Base-by-base conservation (phyloP, 2,113 vertebrate species). In the Pycnonotus jocosus region DNA sequence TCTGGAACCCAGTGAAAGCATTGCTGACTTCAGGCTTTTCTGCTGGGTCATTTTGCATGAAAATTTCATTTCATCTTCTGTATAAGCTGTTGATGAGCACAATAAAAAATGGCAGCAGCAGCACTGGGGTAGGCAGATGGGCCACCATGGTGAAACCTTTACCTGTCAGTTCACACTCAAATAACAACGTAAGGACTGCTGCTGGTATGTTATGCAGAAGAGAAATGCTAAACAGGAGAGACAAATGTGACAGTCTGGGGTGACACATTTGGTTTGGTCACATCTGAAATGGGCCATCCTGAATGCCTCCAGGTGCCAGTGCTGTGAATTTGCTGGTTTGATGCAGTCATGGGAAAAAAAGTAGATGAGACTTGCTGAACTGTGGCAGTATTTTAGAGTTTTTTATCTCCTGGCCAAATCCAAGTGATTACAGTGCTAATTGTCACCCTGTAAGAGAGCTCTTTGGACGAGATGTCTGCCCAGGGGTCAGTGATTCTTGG, bases 401-500 rank as follows among this genome's bases (percentile, higher is more conserved):
- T n/a, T 84, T 57, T 50, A 31, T 24, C 28, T 89, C 21, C 27
- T 79, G 53, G 24, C 24, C 44, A 30, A 17, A 58, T 74, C 15
- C 30, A n/a, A 20, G 60, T 5, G 7, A 25, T 54, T 6, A 24
- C 51, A 78, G 27, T 74, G 17, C 48, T 64, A 9, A 9, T 23
- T 38, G 27, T 65, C 23, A 68, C 27, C 68, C 25, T 53, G 1
- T 15, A 4, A 35, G 57, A 48, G 38, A 73, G 20, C n/a, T 35
- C 20, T 76, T 60, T 18, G 13, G n/a, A 51, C 10, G 20, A 47
- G 30, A 3, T 69, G 6, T 69, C 25, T 81, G 50, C 19, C 15
- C 30, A 20, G 30, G 15, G 18, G 3, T 25, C 0, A 0, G 53
- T 27, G 62, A 23, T 56, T 57, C 56, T 35, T 17, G 7, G 62